Evolutionary conservation across 1,140 invertebrate genomes (phyloP).

Genomic region (Parasteatoda tepidariorum): DNA sequence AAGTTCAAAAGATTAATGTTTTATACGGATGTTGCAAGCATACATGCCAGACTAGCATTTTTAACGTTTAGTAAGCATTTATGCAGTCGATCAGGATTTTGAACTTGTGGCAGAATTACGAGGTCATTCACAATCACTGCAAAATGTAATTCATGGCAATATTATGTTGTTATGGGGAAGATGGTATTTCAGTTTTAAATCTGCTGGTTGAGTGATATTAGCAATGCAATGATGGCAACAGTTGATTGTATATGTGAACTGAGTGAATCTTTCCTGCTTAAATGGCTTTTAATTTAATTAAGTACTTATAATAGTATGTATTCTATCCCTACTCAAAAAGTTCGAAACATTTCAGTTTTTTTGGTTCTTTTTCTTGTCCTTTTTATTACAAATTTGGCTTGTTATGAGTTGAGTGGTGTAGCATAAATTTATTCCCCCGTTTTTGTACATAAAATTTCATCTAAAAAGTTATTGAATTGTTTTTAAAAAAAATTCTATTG

Average conservation of each 20-base stretch:
- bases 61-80: constrained; percentile 5
- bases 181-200: no score
- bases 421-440: constrained; percentile 26
- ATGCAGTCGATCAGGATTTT: background rate
- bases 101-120: constrained; percentile 44
- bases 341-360: background rate
- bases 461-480: constrained; percentile 37
- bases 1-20: constrained; percentile 38
- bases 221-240: background rate
- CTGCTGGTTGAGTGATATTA: no score
- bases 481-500: constrained; percentile 44
- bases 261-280: constrained; percentile 35
- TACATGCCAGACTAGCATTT: constrained; percentile 3
- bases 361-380: background rate
- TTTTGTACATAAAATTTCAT: constrained; percentile 43
- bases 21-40: constrained; percentile 38
- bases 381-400: background rate
- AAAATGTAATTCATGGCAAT: no score
- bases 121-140: background rate
- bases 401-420: constrained; percentile 1
- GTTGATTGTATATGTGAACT: background rate
- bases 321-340: background rate
- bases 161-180: no score
- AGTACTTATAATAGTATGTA: constrained; percentile 24
- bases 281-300: constrained; percentile 42